Evolutionary conservation across 2,888 invertebrate species (phyloP).

Genomic region (Lumbricus terrestris): DNA sequence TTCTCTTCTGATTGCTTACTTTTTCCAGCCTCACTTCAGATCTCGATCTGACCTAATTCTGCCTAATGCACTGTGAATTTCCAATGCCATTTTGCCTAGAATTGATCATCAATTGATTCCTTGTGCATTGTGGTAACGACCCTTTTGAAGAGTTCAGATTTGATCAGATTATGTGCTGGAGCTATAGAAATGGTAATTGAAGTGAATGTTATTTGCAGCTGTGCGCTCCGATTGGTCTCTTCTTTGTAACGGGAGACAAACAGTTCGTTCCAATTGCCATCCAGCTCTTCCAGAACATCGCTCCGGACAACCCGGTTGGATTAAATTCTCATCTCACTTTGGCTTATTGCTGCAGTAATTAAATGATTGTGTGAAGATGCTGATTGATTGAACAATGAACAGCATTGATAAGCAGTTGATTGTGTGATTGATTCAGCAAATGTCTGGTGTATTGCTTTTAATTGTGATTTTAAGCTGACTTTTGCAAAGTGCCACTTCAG

Average conservation of each 20-base stretch:
- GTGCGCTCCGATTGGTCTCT: constrained; percentile 58
- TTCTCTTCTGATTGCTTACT: too few species aligned
- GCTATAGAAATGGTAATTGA: not conserved
- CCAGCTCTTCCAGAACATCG: constrained; percentile 59
- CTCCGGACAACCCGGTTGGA: constrained; percentile 59
- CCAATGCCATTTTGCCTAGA: not conserved
- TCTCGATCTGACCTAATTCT: too few species aligned
- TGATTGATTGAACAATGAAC: not conserved
- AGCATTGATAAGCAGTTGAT: not conserved
- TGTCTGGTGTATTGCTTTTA: not conserved
- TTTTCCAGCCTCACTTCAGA: too few species aligned
- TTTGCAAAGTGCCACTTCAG: too few species aligned
- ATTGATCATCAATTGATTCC: not conserved
- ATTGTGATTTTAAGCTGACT: not conserved
- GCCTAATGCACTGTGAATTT: not conserved
- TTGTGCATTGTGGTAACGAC: not conserved
- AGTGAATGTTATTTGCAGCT: constrained; percentile 42
- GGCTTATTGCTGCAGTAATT: not conserved
- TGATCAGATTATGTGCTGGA: not conserved
- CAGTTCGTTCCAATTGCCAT: constrained; percentile 60
- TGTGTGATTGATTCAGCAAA: not conserved
- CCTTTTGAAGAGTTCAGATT: not conserved
- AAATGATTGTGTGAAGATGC: not conserved
- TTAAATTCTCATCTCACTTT: not conserved
- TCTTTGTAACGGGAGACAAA: constrained; percentile 57